A percentile compares a stretch with the other conserved stretches of the same genome.
phyloP scores from a whole-genome alignment of 2,113 vertebrate genomes.

The Eulemur macaco region DNA sequence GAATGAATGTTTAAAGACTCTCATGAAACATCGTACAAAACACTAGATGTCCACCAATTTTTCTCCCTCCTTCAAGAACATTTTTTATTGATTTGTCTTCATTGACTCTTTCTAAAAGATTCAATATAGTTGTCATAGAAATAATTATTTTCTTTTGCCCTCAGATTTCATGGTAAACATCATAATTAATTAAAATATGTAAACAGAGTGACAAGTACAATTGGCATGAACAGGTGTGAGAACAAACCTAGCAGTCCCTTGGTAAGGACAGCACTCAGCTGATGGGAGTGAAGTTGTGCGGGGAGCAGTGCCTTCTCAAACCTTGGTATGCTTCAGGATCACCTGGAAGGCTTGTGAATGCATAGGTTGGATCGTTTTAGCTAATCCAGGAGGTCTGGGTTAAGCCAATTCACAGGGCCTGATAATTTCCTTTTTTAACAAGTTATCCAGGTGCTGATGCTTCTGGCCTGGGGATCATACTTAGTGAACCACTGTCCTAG shows the following conservation, averaged over 20 bases:
- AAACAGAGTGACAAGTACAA: background rate
- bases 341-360: background rate
- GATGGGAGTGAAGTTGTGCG: background rate
- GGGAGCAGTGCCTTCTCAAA: background rate
- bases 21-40: background rate
- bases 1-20: background rate
- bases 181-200: background rate
- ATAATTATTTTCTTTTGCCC: background rate
- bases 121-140: background rate
- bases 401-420: background rate
- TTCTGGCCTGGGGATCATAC: background rate
- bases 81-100: background rate
- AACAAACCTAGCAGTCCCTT: background rate
- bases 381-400: background rate
- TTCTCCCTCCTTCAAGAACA: background rate
- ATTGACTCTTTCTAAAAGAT: background rate
- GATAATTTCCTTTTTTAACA: background rate
- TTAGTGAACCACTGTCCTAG: background rate
- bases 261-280: background rate
- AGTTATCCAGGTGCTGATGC: background rate
- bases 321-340: rapidly evolving
- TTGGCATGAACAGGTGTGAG: background rate
- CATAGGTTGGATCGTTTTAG: background rate
- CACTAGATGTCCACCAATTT: background rate
- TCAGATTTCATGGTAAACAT: background rate